Percentiles rank a stretch among this genome's conserved stretches.
These are phyloP conservation scores for Cygnus atratus DNA, from an alignment of 2,113 vertebrate species.

Conservation along the genomic window DNA sequence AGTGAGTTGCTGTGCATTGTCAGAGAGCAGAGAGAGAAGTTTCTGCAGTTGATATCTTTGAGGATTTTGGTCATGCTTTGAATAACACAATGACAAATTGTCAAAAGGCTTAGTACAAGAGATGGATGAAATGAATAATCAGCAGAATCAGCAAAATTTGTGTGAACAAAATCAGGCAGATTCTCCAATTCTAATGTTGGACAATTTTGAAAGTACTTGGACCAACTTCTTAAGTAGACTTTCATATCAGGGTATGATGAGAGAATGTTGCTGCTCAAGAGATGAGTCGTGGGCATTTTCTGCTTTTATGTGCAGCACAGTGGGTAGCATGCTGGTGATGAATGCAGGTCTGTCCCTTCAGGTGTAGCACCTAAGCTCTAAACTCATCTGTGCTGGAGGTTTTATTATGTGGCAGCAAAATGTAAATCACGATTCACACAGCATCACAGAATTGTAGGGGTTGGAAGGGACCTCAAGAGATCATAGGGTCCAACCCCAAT, in stretches of 20 bases:
- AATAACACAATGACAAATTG: neutral
- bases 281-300: neutral
- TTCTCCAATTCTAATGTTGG: neutral
- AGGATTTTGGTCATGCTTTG: neutral
- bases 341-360: neutral
- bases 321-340: rapidly evolving
- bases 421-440: neutral
- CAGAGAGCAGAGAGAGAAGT: neutral
- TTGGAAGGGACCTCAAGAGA: too few relatives aligned
- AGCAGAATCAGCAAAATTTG: neutral
- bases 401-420: neutral
- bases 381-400: neutral
- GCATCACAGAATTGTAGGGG: too few relatives aligned
- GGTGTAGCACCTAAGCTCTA: neutral
- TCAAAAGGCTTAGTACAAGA: neutral
- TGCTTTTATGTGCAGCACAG: neutral
- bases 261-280: neutral
- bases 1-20: neutral
- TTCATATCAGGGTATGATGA: neutral
- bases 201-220: neutral
- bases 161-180: neutral
- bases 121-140: neutral
- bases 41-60: neutral
- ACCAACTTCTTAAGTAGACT: neutral
- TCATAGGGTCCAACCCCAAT: too few relatives aligned